Evolutionary conservation across 2,797 vertebrate species (phyloP).

Genomic region (Sciaenops ocellatus): DNA sequence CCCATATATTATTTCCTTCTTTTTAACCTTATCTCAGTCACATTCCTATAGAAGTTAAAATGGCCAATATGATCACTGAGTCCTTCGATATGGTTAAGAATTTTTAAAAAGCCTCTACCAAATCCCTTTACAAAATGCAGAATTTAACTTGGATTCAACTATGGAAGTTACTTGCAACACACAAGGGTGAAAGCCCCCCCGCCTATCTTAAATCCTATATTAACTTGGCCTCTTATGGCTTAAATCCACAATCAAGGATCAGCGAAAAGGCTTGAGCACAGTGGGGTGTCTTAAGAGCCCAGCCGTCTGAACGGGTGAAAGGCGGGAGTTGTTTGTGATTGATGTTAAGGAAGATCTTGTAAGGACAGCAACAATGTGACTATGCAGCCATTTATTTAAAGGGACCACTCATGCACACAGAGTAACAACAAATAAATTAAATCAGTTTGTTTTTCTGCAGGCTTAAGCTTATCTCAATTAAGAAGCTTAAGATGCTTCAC

Average conservation of each 20-base stretch:
- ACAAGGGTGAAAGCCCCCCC: slow-evolving; percentile 44
- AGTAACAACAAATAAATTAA: slow-evolving; percentile 36
- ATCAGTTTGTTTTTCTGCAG: slow-evolving; percentile 32
- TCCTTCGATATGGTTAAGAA: slow-evolving; percentile 39
- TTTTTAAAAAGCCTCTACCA: slow-evolving; percentile 43
- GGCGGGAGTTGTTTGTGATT: slow-evolving; percentile 68
- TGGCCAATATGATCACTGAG: slow-evolving; percentile 21
- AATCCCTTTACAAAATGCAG: slow-evolving; percentile 49
- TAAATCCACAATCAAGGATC: slow-evolving; percentile 72
- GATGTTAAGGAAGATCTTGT: slow-evolving; percentile 60
- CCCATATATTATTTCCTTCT: slow-evolving; percentile 18
- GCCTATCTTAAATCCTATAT: slow-evolving; percentile 72
- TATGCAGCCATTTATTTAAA: slow-evolving; percentile 60
- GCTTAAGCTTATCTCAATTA: slow-evolving; percentile 22
- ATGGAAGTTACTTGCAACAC: slow-evolving; percentile 37
- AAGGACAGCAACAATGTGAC: slow-evolving; percentile 59
- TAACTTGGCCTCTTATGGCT: slow-evolving; percentile 69
- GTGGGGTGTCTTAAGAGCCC: slow-evolving; percentile 70
- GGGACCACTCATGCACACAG: slow-evolving; percentile 37
- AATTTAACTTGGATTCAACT: slow-evolving; percentile 55
- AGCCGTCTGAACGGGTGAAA: slow-evolving; percentile 68
- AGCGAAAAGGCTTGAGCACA: slow-evolving; percentile 64
- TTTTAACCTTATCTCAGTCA: slow-evolving; percentile 38
- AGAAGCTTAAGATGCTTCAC: slow-evolving; percentile 9
- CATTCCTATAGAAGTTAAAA: slow-evolving; percentile 41